Conservation (phyloP, 1,140 invertebrate species). For the Patella vulgata region DNA sequence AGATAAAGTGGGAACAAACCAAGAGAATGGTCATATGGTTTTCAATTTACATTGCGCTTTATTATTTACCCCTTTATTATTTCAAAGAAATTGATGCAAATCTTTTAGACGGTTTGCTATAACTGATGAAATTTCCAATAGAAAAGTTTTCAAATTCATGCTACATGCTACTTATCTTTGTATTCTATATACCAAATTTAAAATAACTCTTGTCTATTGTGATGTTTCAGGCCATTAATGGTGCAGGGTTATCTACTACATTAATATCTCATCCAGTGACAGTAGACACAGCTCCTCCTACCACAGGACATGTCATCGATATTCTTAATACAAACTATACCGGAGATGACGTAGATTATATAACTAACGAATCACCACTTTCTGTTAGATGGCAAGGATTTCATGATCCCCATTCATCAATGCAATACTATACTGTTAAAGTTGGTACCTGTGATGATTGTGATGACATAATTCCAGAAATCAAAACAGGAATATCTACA, state of each 20-base stretch:
- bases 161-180: no score
- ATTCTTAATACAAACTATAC: not conserved
- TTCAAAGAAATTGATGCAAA: no score
- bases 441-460: constrained; percentile 38
- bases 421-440: constrained; percentile 25
- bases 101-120: no score
- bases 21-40: no score
- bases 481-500: constrained; percentile 19
- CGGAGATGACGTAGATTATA: constrained; percentile 16
- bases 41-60: no score
- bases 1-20: no score
- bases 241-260: constrained; percentile 32
- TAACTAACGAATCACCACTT: constrained; percentile 13
- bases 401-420: constrained; percentile 23
- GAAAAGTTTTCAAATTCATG: no score
- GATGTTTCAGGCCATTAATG: constrained; percentile 42
- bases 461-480: constrained; percentile 28
- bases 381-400: constrained; percentile 32
- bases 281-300: constrained; percentile 29
- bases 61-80: no score
- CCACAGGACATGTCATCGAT: constrained; percentile 35
- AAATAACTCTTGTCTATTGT: no score
- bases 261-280: constrained; percentile 26
- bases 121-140: no score
- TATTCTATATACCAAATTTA: no score